Percentiles rank a stretch among this genome's conserved stretches.
Conservation (phyloP, 2,113 vertebrate species). For the Gadus chalcogrammus region DNA sequence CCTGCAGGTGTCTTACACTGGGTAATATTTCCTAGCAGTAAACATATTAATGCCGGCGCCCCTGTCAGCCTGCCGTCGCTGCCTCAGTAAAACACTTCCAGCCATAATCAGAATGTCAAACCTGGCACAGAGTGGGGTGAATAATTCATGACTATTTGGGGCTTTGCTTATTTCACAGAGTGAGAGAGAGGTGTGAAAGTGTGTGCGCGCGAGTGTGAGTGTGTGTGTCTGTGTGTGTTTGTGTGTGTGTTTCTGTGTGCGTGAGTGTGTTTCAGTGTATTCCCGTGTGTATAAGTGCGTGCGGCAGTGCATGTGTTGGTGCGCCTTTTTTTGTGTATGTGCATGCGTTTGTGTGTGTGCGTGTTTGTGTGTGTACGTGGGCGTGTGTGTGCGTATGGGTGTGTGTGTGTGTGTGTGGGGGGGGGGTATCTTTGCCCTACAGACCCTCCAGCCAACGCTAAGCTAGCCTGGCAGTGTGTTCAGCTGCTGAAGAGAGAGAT, state of each 20-base stretch:
- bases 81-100: constrained; percentile 53
- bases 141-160: constrained; percentile 66
- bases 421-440: constrained; percentile 9
- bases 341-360: too few relatives aligned
- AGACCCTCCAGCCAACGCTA: constrained; percentile 50
- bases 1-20: constrained; percentile 42
- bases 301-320: too few relatives aligned
- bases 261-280: too few relatives aligned
- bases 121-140: constrained; percentile 47
- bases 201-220: too few relatives aligned
- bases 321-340: too few relatives aligned
- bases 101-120: constrained; percentile 61
- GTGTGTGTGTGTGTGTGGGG: too few relatives aligned
- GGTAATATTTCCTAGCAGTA: constrained; percentile 45
- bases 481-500: constrained; percentile 40
- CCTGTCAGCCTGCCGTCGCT: constrained; percentile 50
- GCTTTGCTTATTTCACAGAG: constrained; percentile 57
- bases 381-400: too few relatives aligned
- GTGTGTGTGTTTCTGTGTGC: neutral
- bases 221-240: constrained; percentile 37
- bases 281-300: too few relatives aligned
- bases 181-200: constrained; percentile 35
- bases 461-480: constrained; percentile 51
- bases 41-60: constrained; percentile 52
- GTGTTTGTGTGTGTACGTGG: too few relatives aligned